Evolutionary conservation across 2,797 vertebrate genomes (phyloP), one percentile per base, ranked within the genome.

Genomic region (Ceyx erithaca): DNA sequence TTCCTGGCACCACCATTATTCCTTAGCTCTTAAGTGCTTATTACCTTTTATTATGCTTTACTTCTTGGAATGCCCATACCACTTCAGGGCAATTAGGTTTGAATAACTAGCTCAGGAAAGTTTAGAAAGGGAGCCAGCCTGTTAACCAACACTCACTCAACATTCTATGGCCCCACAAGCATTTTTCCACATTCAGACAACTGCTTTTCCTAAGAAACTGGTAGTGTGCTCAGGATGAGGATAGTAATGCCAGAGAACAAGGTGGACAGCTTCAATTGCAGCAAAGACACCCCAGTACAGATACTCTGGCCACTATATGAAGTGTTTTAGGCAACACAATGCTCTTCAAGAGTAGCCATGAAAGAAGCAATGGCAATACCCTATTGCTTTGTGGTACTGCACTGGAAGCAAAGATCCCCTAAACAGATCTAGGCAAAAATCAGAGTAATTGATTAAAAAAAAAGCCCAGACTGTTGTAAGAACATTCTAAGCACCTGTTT

Each of bases 41-140:
- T 70, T 91, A 83, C 12, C 10, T 90, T 86, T 72, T 62, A 86
- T 49, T 80, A 85, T 7, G n/a, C 72, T 87, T 87, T n/a, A 28
- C 17, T 91, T n/a, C 69, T 78, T 77, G 37, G 41, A 87, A 61
- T 67, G 54, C n/a, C 61, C 49, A 30, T 20, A 67, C 17, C 20
- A 49, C 20, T 43, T 68, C 41, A 49, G 41, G 72, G 85, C 46
- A 93, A 87, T 48, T 69, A 89, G 67, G 19, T 75, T 12, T 59
- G 41, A 75, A 81, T 0, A 5, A 46, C 26, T 23, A 8, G 12
- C 17, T 87, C 66, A 63, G 1, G 0, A 25, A 58, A 70, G 49
- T 8, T 68, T 51, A 81, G 72, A 80, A 6, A 22, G 4, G 16
- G 21, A 52, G 8, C 7, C 30, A 7, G 18, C 2, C 17, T 31